Conservation (phyloP, 2,113 vertebrate genomes). For the Lepus americanus region DNA sequence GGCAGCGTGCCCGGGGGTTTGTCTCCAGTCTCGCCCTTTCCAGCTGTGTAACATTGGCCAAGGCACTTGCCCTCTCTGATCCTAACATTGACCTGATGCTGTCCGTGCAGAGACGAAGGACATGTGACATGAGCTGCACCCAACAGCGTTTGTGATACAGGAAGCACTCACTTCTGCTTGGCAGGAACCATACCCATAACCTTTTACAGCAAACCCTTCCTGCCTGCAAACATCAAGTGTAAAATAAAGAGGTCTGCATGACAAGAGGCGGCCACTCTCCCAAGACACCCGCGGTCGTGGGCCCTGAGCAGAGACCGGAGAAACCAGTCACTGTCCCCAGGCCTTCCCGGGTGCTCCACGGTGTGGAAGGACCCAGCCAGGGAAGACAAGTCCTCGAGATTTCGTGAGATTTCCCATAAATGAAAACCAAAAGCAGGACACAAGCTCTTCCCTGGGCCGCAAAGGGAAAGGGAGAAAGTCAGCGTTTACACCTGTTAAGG, state of each 20-base stretch:
- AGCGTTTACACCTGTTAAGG: too few species aligned
- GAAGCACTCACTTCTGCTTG: fast-evolving
- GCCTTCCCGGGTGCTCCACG: too few species aligned
- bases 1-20: not conserved
- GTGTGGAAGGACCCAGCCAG: not conserved
- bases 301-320: too few species aligned
- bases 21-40: not conserved
- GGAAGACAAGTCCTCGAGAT: not conserved
- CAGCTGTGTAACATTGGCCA: not conserved
- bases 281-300: too few species aligned
- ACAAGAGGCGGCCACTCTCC: too few species aligned
- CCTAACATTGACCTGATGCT: not conserved
- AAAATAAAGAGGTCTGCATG: not conserved
- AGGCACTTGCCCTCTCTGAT: not conserved
- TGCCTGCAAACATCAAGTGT: not conserved
- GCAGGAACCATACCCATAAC: not conserved
- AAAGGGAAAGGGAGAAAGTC: too few species aligned
- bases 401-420: not conserved
- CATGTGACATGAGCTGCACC: fast-evolving
- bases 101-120: too few species aligned
- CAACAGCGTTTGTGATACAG: too few species aligned
- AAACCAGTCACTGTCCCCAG: too few species aligned
- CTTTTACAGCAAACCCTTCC: not conserved
- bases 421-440: not conserved
- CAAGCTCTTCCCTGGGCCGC: not conserved